Evolutionary conservation across 2,113 vertebrate species (phyloP), one percentile per base, ranked within the genome.

Genomic region (Oxyura jamaicensis): DNA sequence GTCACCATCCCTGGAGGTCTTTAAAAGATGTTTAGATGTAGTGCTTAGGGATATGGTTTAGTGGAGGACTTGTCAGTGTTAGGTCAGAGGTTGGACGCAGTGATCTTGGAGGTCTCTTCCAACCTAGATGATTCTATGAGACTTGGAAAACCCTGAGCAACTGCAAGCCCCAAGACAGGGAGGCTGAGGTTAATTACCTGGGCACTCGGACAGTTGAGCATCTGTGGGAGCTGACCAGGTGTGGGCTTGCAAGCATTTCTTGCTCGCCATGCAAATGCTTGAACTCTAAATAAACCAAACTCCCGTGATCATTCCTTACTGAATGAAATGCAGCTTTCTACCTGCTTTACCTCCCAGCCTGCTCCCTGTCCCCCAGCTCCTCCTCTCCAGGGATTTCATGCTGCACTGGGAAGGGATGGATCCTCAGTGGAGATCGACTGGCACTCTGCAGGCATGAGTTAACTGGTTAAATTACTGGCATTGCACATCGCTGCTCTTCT

Each of bases 401-500:
- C 5, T 7, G 33, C 87, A 39, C 50, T 73, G 72, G 48, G 41
- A 41, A 55, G 44, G 41, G 35, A 55, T 36, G 11, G 50, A 28
- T 83, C 68, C 58, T n/a, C 1, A 2, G 71, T 36, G 77, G 62
- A 75, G 50, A 17, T 88, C 52, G 39, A 17, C 18, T 50, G 4
- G 0, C 48, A 11, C 35, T 83, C 82, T 91, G 83, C 60, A 93
- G 88, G 79, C 92, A 25, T 86, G 96, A 96, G 74, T 94, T 97
- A 90, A 80, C 90, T 82, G 83, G 82, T 97, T 80, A 90, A 88
- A 95, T 97, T 44, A 80, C 48, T 1, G 3, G 35, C 84, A 76
- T 97, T 94, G 96, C 75, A 86, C 31, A 74, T 97, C 92, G 76
- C 56, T 21, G 83, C 91, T 87, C 78, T 83, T 93, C 26, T 96